Percentiles rank a stretch among this genome's conserved stretches.
Evolutionary conservation across 2,797 vertebrate genomes (phyloP).

Genomic region (Manis crassicaudata): DNA sequence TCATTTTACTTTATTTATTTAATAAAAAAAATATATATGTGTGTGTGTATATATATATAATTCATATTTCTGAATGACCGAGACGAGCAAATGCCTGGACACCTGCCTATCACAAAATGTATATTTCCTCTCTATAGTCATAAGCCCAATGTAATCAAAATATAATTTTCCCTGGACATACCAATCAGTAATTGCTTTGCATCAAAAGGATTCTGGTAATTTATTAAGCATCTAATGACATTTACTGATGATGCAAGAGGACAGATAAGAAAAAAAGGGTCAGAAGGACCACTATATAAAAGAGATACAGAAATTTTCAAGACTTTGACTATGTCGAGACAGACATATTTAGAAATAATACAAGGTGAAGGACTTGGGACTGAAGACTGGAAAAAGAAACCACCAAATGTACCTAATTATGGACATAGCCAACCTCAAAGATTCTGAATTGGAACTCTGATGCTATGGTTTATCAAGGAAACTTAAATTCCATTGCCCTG

Average conservation of each 20-base stretch:
- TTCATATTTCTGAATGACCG: not conserved
- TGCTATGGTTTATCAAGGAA: not conserved
- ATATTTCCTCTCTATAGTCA: not conserved
- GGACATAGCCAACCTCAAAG: not conserved
- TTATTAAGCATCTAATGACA: not conserved
- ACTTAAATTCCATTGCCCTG: not conserved
- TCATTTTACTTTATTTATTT: conserved; percentile 35
- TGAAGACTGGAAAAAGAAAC: not conserved
- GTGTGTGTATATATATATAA: not conserved
- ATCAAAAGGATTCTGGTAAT: not conserved
- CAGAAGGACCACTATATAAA: not conserved
- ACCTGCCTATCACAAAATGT: not conserved
- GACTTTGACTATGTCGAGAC: not conserved
- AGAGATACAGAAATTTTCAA: not conserved
- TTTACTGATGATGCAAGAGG: not conserved
- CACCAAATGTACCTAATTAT: not conserved
- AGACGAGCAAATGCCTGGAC: not conserved
- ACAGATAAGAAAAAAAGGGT: not conserved
- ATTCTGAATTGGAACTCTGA: not conserved
- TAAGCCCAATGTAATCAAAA: conserved; percentile 42
- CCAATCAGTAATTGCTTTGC: not conserved
- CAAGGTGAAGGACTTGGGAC: not conserved
- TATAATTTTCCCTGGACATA: not conserved
- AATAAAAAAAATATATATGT: not conserved
- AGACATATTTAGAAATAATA: not conserved